A percentile compares a stretch with the other conserved stretches of the same genome.
Conservation (phyloP, 2,797 vertebrate genomes). For the Eulemur mongoz region DNA sequence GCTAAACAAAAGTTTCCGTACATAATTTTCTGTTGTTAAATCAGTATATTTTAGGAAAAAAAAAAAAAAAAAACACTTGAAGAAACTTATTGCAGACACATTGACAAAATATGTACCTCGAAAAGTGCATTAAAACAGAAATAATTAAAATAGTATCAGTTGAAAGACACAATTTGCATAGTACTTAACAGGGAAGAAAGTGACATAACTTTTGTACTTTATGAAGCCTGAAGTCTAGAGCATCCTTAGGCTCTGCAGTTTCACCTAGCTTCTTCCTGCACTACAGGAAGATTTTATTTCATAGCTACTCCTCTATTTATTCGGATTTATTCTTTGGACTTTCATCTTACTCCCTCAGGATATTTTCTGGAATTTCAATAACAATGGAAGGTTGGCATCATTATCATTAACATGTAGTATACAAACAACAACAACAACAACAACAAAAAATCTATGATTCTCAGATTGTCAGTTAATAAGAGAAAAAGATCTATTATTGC, state of each 20-base stretch:
- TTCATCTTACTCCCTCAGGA: background rate
- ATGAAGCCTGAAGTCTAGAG: background rate
- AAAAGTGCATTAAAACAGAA: background rate
- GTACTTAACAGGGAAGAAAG: background rate
- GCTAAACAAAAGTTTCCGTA: background rate
- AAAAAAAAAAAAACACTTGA: background rate
- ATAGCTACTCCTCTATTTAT: background rate
- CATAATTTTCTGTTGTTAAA: background rate
- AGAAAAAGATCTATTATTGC: background rate
- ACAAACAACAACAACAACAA: background rate
- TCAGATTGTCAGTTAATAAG: background rate
- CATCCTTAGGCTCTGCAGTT: background rate
- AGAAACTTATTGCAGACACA: background rate
- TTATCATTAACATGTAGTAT: background rate
- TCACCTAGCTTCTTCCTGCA: background rate
- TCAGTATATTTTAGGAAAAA: background rate
- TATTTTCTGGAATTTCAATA: conserved; percentile 33
- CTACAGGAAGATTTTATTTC: background rate
- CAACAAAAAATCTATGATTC: background rate
- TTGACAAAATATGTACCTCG: background rate
- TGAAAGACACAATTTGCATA: background rate
- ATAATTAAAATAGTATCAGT: background rate
- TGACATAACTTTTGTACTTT: background rate
- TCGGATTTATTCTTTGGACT: conserved; percentile 3
- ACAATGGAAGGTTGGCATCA: background rate